Evolutionary conservation across 1,140 invertebrate genomes (phyloP).

Genomic region (Lepidurus arcticus): DNA sequence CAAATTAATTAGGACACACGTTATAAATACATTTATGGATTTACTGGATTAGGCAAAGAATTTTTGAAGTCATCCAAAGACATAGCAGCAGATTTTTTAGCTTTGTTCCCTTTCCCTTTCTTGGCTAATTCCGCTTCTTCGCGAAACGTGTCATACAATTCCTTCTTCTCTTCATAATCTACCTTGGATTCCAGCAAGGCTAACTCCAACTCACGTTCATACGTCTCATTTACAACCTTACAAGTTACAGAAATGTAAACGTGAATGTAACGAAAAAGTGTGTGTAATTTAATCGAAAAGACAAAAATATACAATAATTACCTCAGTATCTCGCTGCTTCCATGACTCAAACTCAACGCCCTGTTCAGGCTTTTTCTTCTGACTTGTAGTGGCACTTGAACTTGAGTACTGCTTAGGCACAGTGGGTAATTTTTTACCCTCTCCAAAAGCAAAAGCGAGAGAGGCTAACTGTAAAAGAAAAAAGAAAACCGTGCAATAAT

Average conservation of each 20-base stretch:
- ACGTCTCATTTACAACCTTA: constrained; percentile 56
- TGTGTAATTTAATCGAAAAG: constrained; percentile 25
- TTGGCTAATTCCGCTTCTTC: constrained; percentile 48
- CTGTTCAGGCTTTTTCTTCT: constrained; percentile 14
- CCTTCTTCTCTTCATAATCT: constrained; percentile 61
- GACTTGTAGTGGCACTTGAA: neutral
- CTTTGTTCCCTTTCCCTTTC: constrained; percentile 55
- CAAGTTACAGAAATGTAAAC: constrained; percentile 35
- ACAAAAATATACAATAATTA: constrained; percentile 30
- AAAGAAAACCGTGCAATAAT: constrained; percentile 22
- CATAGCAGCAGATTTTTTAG: constrained; percentile 56
- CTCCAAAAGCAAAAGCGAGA: constrained; percentile 25
- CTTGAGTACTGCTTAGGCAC: constrained; percentile 43
- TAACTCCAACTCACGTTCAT: constrained; percentile 59
- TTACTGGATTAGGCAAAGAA: constrained; percentile 40
- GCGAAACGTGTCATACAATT: constrained; percentile 48
- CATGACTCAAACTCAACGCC: constrained; percentile 53
- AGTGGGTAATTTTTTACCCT: constrained; percentile 31
- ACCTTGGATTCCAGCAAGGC: constrained; percentile 61
- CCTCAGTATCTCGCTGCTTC: constrained; percentile 55
- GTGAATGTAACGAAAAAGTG: neutral
- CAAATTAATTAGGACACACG: constrained; percentile 20
- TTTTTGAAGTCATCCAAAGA: constrained; percentile 60
- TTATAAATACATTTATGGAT: constrained; percentile 37
- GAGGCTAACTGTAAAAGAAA: constrained; percentile 25